Evolutionary conservation across 1,140 invertebrate genomes (phyloP).

Genomic region (Eriocheir sinensis): DNA sequence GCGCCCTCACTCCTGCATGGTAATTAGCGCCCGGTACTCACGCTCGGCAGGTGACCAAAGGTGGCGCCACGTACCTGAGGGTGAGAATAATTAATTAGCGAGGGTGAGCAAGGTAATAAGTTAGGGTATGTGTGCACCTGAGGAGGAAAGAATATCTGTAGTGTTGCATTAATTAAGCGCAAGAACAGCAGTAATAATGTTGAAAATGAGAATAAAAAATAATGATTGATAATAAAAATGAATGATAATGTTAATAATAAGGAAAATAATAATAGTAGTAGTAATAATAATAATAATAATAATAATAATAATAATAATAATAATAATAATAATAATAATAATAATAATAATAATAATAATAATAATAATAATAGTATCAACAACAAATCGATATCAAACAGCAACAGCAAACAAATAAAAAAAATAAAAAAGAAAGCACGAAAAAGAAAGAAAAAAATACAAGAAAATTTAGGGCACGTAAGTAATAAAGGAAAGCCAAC

Average conservation of each 20-base stretch:
- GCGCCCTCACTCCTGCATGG: constrained; percentile 1
- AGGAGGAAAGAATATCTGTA: no score
- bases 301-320: background rate
- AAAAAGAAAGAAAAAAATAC: no score
- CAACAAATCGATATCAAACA: no score
- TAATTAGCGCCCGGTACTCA: constrained; percentile 8
- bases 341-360: background rate
- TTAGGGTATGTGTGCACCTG: no score
- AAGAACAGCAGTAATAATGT: background rate
- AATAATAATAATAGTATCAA: background rate
- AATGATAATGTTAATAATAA: background rate
- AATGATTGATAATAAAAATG: background rate
- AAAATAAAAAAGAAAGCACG: background rate
- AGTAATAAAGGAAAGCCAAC: no score
- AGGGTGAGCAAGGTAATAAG: no score
- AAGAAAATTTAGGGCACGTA: no score
- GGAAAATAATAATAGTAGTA: background rate
- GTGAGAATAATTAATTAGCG: background rate
- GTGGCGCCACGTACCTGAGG: background rate
- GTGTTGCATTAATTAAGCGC: no score
- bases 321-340: background rate
- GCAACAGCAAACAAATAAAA: background rate
- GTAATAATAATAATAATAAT: background rate
- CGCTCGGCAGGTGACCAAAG: background rate
- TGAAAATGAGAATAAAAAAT: background rate